Base-by-base conservation (phyloP, 2,113 vertebrate species). In the Paraplagusia blochii region DNA sequence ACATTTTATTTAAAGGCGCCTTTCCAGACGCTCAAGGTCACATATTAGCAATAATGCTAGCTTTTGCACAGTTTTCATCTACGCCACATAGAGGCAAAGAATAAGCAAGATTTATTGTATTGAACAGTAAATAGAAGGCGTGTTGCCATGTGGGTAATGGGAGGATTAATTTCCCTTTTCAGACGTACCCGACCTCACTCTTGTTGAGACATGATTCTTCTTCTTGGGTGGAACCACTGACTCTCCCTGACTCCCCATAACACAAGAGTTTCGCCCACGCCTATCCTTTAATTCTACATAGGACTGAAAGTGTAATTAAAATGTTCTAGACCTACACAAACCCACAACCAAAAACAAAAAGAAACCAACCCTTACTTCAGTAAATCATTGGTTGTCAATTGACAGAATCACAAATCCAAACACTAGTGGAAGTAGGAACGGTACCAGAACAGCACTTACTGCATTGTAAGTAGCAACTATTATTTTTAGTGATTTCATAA, bases 191-290 rank as follows among this genome's bases (percentile, higher is more conserved):
- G 67, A 13, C 6, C 42, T 15, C 46, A 22, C 29, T 72, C 67
- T 40, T 81, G 83, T 74, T 66, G 65, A 64, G 60, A 74, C 68
- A 71, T 56, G 63, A 66, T 46, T 64, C 44, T 15, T 16, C 39
- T 57, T 19, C 43, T 43, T 63, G 60, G 43, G 50, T 64, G 75
- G 63, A 74, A 77, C 63, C 71, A 45, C 33, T 72, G 44, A 71
- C 58, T 73, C 59, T 56, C 5, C 14, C 45, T 47, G 2, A 43
- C 36, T 47, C 5, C 43, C 35, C 10, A 13, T 15, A n/a, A 29
- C 22, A 29, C 2, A 29, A 57, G 29, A 62, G 12, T 46, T 55
- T 65, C 60, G 51, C 71, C 66, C 66, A 69, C 61, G 46, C 66
- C 51, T 61, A 19, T 44, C 7, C 16, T 43, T 42, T 64, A 63